Evolutionary conservation across 1,140 invertebrate species (phyloP).

Genomic region (Oreohelix idahoensis): DNA sequence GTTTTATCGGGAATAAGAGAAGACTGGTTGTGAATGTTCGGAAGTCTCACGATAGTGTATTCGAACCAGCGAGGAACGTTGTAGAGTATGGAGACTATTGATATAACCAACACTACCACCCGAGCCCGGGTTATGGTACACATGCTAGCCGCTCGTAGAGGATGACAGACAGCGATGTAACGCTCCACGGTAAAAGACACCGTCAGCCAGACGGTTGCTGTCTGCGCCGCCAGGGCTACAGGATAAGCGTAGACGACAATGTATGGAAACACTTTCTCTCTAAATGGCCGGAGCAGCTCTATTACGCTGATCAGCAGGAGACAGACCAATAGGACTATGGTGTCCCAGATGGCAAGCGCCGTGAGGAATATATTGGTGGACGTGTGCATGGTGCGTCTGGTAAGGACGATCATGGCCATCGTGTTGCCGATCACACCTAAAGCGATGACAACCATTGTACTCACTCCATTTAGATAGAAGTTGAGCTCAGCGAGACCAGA

Average conservation of each 20-base stretch:
- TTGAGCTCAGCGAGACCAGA: constrained; percentile 32
- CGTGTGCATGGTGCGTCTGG: constrained; percentile 90
- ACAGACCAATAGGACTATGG: constrained; percentile 87
- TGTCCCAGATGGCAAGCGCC: constrained; percentile 91
- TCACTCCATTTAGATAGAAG: constrained; percentile 77
- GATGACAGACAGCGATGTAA: constrained; percentile 96
- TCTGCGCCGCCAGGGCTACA: constrained; percentile 87
- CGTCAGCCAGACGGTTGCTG: constrained; percentile 94
- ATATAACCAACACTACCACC: constrained; percentile 87
- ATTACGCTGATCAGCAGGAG: constrained; percentile 88
- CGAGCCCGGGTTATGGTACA: constrained; percentile 92
- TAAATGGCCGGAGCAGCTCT: constrained; percentile 77
- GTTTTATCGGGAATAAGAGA: constrained; percentile 79
- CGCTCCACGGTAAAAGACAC: constrained; percentile 95
- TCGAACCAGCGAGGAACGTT: constrained; percentile 83
- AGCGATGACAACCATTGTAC: constrained; percentile 85
- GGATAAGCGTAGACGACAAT: constrained; percentile 89
- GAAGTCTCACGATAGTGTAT: constrained; percentile 67
- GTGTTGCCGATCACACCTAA: constrained; percentile 91
- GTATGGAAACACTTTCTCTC: constrained; percentile 82
- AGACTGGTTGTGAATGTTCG: constrained; percentile 35
- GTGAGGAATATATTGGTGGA: constrained; percentile 94
- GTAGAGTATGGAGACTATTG: constrained; percentile 87
- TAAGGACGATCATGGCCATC: constrained; percentile 90
- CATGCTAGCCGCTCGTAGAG: constrained; percentile 86